phyloP scores from a whole-genome alignment of 2,113 vertebrate species.

The Lepus timidus region DNA sequence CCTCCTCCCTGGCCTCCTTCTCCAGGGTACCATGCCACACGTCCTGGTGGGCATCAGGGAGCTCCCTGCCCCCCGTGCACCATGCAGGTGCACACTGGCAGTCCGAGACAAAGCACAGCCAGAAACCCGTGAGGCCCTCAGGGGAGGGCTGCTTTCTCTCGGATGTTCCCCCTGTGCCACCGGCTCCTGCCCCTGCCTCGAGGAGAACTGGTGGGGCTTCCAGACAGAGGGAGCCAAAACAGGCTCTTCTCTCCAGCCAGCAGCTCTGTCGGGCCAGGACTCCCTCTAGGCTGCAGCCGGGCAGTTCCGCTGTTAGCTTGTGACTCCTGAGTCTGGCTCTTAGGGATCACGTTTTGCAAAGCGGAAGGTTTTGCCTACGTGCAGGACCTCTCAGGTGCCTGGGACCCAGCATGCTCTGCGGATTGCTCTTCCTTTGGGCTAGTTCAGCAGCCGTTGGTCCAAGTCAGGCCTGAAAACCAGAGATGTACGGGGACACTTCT shows the following conservation, averaged over 20 bases:
- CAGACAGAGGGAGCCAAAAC: neutral
- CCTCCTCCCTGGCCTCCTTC: neutral
- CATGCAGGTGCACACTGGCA: neutral
- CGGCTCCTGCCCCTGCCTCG: neutral
- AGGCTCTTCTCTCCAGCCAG: neutral
- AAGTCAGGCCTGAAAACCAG: neutral
- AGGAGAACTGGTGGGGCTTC: neutral
- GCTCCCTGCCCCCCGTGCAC: neutral
- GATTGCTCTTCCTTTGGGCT: neutral
- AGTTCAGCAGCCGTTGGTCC: neutral
- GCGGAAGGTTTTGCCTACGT: neutral
- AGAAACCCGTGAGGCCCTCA: neutral
- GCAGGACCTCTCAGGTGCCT: neutral
- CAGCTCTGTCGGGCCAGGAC: neutral
- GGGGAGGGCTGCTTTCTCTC: neutral
- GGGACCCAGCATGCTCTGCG: neutral
- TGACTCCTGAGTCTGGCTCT: neutral
- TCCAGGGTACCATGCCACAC: neutral
- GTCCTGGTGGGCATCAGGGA: neutral
- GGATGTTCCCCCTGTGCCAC: neutral
- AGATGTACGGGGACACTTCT: neutral
- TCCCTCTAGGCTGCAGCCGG: neutral
- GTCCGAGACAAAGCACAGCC: neutral
- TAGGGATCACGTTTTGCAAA: conserved; percentile 2
- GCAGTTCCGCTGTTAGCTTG: neutral